Evolutionary conservation across 2,888 invertebrate genomes (phyloP), one percentile per base, ranked within the genome.

Genomic region (Lasioglossum calceatum): DNA sequence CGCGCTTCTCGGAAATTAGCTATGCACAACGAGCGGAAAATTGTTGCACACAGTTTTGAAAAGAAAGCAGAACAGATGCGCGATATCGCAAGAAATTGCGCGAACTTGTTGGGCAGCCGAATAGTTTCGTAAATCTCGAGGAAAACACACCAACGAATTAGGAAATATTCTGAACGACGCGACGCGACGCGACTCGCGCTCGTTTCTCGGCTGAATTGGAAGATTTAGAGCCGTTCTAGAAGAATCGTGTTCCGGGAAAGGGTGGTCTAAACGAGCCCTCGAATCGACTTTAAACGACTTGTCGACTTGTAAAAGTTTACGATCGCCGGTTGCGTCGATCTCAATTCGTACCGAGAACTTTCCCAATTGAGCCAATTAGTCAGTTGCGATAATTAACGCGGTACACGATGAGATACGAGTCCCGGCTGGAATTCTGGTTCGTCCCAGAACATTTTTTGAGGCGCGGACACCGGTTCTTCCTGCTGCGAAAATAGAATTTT

Each of bases 331-430:
- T 74, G 76, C 79, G 82, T 81, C 81, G 86, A 90, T 92, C 91
- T 89, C 91, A 91, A 91, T 91, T 90, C 87, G 81, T 91, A 88
- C 89, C 89, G 83, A 90, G 88, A 92, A 91, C 93, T 93, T 92
- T 92, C 91, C 91, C 92, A 92, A 93, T 93, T 92, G 93, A 92
- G 90, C 82, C 93, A 93, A 93, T 93, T 93, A 93, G 91, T 82
- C 93, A 93, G 93, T 94, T 93, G 92, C 90, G 87, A 91, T 92
- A 93, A 93, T 94, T 94, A 93, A 93, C 84, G 88, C 86, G 86
- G 83, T 72, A 74, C 54, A 81, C 86, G 83, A 87, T 79, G 81
- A 79, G 82, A 58, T 47, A 47, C 72, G 67, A 14, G 64, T 39
- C 61, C 50, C n/a, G 16, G 47, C 67, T 88, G 81, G 73, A 84